phyloP scores from a whole-genome alignment of 2,113 vertebrate species.

The Solea solea region DNA sequence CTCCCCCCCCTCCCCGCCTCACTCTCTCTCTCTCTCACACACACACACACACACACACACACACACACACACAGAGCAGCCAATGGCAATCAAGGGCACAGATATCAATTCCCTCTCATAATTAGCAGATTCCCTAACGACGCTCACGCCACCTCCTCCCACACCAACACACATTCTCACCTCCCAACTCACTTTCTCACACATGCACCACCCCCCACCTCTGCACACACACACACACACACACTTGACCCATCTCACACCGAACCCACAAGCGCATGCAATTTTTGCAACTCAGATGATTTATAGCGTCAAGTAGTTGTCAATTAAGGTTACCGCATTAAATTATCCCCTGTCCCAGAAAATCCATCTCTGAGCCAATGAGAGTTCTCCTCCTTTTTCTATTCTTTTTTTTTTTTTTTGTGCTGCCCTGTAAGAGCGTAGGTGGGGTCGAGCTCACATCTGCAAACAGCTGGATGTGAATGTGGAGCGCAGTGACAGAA shows the following conservation, averaged over 20 bases:
- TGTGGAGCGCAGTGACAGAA: slow-evolving; percentile 13
- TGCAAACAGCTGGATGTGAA: slow-evolving; percentile 32
- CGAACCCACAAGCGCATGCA: slow-evolving; percentile 29
- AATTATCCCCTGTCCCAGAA: slow-evolving; percentile 82
- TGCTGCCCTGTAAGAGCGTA: slow-evolving; percentile 22
- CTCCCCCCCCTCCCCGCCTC: not conserved
- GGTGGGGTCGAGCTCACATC: slow-evolving; percentile 25
- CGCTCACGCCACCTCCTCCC: slow-evolving; percentile 54
- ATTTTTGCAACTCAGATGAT: slow-evolving; percentile 72
- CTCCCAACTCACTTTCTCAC: slow-evolving; percentile 62
- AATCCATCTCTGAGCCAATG: slow-evolving; percentile 70
- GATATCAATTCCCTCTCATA: slow-evolving; percentile 85
- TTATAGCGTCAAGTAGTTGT: slow-evolving; percentile 84
- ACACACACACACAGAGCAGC: slow-evolving; percentile 34
- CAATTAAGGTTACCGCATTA: slow-evolving; percentile 86
- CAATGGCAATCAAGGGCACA: slow-evolving; percentile 79
- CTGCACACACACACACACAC: slow-evolving; percentile 7
- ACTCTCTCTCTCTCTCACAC: not conserved
- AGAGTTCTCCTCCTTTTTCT: slow-evolving; percentile 45
- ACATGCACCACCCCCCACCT: slow-evolving; percentile 22
- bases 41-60: slow-evolving; percentile 16
- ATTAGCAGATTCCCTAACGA: slow-evolving; percentile 84
- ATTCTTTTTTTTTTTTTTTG: not conserved
- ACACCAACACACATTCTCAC: slow-evolving; percentile 62
- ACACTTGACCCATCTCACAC: slow-evolving; percentile 21